phyloP scores from a whole-genome alignment of 2,797 vertebrate genomes.

The Myotis findleyi region DNA sequence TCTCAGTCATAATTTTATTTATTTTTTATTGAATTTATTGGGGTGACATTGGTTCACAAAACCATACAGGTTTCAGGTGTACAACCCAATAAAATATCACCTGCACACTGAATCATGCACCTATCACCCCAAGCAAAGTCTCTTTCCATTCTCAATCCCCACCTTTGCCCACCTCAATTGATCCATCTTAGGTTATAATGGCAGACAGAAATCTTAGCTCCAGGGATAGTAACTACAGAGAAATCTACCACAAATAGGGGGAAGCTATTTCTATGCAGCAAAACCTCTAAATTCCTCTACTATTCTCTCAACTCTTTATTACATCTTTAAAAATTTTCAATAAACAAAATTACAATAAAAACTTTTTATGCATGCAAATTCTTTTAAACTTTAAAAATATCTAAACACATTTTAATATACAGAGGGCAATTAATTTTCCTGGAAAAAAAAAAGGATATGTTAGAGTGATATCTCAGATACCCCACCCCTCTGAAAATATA shows the following conservation, averaged over 20 bases:
- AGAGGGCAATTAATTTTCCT: neutral
- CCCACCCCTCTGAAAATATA: neutral
- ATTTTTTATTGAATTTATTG: neutral
- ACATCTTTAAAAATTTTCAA: neutral
- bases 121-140: neutral
- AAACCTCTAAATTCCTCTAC: neutral
- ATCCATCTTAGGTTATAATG: too few relatives aligned
- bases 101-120: neutral
- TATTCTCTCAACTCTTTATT: neutral
- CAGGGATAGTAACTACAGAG: neutral
- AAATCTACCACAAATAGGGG: neutral
- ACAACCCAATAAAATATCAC: neutral
- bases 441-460: neutral
- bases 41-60: neutral
- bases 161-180: neutral
- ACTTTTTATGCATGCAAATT: neutral
- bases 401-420: slow-evolving; percentile 19
- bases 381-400: neutral
- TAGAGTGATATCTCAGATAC: neutral
- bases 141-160: neutral
- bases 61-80: neutral
- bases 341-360: neutral
- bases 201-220: neutral
- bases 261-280: neutral
- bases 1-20: neutral